Conservation (phyloP, 2,888 invertebrate species). For the Philhelius pedissequus region DNA sequence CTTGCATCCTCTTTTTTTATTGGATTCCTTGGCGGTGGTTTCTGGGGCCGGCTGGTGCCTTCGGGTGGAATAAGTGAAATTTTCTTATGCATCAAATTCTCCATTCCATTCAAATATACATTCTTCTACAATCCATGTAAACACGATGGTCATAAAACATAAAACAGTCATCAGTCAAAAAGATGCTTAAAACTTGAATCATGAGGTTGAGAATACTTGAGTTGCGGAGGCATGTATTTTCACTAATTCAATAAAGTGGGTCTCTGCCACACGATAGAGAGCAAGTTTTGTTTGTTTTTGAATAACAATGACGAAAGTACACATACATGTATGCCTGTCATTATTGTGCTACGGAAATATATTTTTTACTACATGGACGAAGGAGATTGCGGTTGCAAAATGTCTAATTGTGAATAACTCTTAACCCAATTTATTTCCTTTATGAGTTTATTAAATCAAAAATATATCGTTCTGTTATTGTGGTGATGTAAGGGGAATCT, state of each 20-base stretch:
- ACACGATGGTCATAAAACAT: slow-evolving; percentile 12
- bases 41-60: background rate
- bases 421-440: slow-evolving; percentile 14
- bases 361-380: background rate
- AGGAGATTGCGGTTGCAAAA: slow-evolving; percentile 7
- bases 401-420: slow-evolving; percentile 4
- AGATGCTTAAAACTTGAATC: slow-evolving; percentile 15
- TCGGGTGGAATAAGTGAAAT: background rate
- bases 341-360: background rate
- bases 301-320: background rate
- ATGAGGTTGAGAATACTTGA: slow-evolving; percentile 20
- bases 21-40: background rate
- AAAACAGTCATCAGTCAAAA: slow-evolving; percentile 14
- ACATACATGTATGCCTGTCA: background rate
- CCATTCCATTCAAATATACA: slow-evolving; percentile 6
- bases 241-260: slow-evolving; percentile 18
- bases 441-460: slow-evolving; percentile 13
- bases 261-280: background rate
- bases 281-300: background rate
- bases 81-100: background rate
- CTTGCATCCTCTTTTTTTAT: background rate
- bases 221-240: slow-evolving; percentile 12
- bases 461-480: background rate
- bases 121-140: background rate
- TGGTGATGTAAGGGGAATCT: background rate